Conservation (phyloP, 2,797 vertebrate genomes). For the Xyrichtys novacula region DNA sequence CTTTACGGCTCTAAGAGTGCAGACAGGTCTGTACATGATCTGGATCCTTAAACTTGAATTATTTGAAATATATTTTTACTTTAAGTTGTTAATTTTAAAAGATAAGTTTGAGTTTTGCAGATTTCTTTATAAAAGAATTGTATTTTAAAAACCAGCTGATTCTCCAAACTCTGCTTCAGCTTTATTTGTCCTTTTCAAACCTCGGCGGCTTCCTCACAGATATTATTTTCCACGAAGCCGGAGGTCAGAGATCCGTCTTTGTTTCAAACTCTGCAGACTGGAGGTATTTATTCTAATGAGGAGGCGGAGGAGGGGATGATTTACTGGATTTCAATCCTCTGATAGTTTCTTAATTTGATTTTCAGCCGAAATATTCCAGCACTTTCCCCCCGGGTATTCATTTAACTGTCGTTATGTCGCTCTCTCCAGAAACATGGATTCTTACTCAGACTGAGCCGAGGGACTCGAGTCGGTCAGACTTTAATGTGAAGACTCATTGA, state of each 20-base stretch:
- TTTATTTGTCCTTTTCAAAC: conserved; percentile 3
- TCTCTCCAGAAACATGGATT: conserved; percentile 43
- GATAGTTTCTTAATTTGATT: conserved; percentile 68
- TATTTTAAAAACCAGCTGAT: not conserved
- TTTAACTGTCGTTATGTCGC: conserved; percentile 64
- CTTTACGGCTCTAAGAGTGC: no score
- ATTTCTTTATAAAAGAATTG: no score
- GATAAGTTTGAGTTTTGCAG: no score
- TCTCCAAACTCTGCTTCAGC: no score
- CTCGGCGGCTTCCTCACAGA: no score
- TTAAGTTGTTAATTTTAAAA: no score
- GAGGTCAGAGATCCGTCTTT: conserved; percentile 42
- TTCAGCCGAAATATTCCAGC: conserved; percentile 54
- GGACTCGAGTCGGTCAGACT: conserved; percentile 1
- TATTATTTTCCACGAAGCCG: conserved; percentile 45
- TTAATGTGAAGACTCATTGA: not conserved
- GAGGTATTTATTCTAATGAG: conserved; percentile 46
- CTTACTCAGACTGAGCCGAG: conserved; percentile 3
- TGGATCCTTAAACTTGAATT: no score
- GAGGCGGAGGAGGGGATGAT: conserved; percentile 45
- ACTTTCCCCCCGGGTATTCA: conserved; percentile 59
- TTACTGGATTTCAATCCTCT: conserved; percentile 48
- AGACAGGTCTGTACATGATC: no score
- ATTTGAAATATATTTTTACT: no score
- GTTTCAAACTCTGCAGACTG: conserved; percentile 23